Percentiles rank a stretch among this genome's conserved stretches.
These are phyloP conservation scores for Branchipolynoe longqiensis DNA, from an alignment of 2,888 invertebrate genomes.

Conservation along the genomic window DNA sequence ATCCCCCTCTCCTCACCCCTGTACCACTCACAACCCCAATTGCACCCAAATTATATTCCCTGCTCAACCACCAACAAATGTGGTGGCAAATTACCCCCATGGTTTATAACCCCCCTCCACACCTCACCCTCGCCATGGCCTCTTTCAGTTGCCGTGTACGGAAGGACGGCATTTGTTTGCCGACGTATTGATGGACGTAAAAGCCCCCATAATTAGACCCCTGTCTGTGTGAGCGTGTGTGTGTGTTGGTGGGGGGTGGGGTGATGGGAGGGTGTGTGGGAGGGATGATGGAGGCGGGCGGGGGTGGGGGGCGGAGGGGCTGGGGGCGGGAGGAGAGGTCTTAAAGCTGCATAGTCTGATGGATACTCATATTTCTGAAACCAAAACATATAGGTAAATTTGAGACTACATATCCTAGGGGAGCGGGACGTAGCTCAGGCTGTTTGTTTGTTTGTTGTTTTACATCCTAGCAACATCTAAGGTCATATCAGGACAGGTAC, in stretches of 20 bases:
- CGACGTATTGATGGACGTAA: conserved; percentile 48
- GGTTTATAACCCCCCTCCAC: conserved; percentile 43
- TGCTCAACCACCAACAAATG: background rate
- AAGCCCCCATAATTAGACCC: conserved; percentile 36
- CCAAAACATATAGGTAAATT: no score
- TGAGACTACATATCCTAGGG: no score
- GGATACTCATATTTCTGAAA: no score
- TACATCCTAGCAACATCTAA: no score
- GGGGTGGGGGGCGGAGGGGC: background rate
- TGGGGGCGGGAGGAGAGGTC: no score
- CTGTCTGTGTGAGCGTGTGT: no score
- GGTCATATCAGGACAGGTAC: no score
- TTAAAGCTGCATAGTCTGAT: no score
- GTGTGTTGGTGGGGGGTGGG: background rate
- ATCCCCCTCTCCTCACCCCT: no score
- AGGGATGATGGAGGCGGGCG: background rate
- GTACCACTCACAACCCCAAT: no score
- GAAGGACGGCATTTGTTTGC: conserved; percentile 13
- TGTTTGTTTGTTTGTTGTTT: no score
- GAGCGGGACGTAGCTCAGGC: no score
- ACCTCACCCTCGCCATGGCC: background rate
- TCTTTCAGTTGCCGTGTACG: conserved; percentile 25
- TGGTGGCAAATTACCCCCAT: conserved; percentile 39
- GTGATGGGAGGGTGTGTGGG: background rate
- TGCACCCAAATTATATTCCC: conserved; percentile 37